These are phyloP conservation scores for Tapera naevia DNA, from an alignment of 2,797 vertebrate species.

Conservation along the genomic window DNA sequence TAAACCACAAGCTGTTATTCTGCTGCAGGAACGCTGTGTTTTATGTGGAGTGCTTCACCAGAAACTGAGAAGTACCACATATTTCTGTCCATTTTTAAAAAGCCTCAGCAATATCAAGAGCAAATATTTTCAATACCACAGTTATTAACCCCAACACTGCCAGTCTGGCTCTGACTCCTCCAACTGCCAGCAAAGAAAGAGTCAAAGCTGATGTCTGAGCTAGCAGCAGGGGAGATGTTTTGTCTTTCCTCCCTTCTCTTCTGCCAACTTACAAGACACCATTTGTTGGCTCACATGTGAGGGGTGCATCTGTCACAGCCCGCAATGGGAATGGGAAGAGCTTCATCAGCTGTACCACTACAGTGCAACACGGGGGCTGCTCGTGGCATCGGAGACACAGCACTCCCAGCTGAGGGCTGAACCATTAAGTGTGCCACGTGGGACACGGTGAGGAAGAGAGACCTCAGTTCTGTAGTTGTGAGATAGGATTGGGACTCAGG, in stretches of 20 bases:
- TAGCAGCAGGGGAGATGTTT: neutral
- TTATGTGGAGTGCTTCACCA: conserved; percentile 40
- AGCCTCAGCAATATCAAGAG: neutral
- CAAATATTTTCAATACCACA: neutral
- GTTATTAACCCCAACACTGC: neutral
- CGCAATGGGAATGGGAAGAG: neutral
- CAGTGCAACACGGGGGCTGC: neutral
- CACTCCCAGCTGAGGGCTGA: neutral
- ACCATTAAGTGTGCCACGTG: neutral
- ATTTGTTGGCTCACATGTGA: neutral
- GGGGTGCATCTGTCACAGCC: neutral
- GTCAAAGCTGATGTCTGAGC: neutral
- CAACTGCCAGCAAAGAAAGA: accelerated
- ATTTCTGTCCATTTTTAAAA: conserved; percentile 6
- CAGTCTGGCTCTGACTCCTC: accelerated
- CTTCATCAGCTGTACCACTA: accelerated
- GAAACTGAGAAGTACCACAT: neutral
- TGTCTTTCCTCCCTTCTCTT: neutral
- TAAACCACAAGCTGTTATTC: conserved; percentile 72
- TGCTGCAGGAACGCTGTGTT: conserved; percentile 41
- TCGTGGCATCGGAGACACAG: accelerated
- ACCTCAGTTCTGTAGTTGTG: neutral
- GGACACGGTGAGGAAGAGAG: neutral
- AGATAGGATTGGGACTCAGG: neutral
- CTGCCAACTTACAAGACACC: neutral